Base-by-base conservation (phyloP, 2,888 invertebrate genomes). In the Petrolisthes manimaculis region DNA sequence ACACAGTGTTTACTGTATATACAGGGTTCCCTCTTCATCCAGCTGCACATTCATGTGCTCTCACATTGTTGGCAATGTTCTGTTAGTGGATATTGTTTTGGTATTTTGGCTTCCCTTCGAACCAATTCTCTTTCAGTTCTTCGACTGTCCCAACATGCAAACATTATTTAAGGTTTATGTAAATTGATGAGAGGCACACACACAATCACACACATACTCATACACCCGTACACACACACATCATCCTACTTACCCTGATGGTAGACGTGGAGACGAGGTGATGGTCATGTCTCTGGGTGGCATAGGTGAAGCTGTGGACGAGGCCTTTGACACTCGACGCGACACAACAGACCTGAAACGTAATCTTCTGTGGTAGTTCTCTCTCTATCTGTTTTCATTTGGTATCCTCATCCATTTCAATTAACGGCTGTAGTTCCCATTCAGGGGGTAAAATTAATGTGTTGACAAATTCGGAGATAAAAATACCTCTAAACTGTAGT, bases 261-360 rank as follows among this genome's bases (percentile, higher is more conserved):
- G 5, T 5, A 74, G 18, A 12, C 24, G 67, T 21, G 69, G 9
- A 51, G 81, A 18, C 3, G 54, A 9, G n/a, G 24, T 51, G 54
- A 54, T 53, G 21, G 84, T 3, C 21, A 6, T 12, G 14, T 74
- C 71, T 14, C 75, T 54, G 3, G 77, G 84, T 1, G 84, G 84
- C 78, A 56, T 84, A n/a, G 84, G 84, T 4, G 84, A 84, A 4
- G 83, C 67, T 9, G 86, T 74, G 69, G 86, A 75, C 4, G 83
- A 82, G 53, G 78, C 51, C 77, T 82, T 81, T 18, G 86, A 86
- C 37, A 86, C 82, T n/a, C 81, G 18, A 37, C 82, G 71, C 5
- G 75, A 79, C 24, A 75, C 78, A 37, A 37, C 37, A 37, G 37
- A 37, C 37, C 37, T 37, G 37, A 37, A 37, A 37, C 37, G 37